These are phyloP conservation scores for Danio tinwini DNA, from an alignment of 2,797 vertebrate species.

Conservation along the genomic window DNA sequence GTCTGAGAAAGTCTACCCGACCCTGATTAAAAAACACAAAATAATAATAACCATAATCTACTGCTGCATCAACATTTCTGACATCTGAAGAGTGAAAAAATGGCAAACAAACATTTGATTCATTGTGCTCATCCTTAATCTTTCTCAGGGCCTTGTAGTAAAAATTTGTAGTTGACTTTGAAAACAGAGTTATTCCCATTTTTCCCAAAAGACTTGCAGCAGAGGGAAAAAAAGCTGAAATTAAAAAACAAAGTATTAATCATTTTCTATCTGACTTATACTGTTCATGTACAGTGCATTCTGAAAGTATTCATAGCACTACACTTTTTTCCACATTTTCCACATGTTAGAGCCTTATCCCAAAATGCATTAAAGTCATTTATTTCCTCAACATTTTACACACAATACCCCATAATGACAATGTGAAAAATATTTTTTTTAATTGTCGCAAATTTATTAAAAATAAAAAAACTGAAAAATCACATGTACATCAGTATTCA, in stretches of 20 bases:
- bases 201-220: slow-evolving; percentile 56
- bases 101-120: slow-evolving; percentile 46
- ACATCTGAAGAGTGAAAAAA: background rate
- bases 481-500: no score
- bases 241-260: background rate
- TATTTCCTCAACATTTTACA: no score
- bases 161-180: slow-evolving; percentile 64
- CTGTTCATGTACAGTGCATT: background rate
- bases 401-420: no score
- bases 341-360: no score
- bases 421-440: no score
- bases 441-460: no score
- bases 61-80: background rate
- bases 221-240: slow-evolving; percentile 77
- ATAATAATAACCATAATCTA: background rate
- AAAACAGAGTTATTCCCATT: slow-evolving; percentile 67
- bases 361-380: no score
- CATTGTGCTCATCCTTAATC: slow-evolving; percentile 75
- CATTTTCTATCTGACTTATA: background rate
- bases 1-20: slow-evolving; percentile 83
- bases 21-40: slow-evolving; percentile 53
- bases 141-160: slow-evolving; percentile 71
- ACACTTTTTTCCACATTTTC: no score
- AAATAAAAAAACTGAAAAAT: no score
- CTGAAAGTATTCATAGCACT: no score